Evolutionary conservation across 2,797 vertebrate genomes (phyloP), one percentile per base, ranked within the genome.

Genomic region (Rachycentron canadum): DNA sequence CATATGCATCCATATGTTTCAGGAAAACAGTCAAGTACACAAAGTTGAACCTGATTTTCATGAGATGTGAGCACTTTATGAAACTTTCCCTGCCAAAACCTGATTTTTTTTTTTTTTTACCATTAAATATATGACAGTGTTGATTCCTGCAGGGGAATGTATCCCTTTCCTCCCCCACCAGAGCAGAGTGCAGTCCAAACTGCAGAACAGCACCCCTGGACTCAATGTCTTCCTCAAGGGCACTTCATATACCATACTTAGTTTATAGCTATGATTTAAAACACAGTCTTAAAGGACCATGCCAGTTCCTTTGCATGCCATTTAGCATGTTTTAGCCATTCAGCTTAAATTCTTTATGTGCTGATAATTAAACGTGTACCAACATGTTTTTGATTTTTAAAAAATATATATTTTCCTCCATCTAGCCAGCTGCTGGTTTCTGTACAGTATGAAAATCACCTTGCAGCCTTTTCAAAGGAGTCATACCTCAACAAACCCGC

Each of bases 161-260:
- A 36, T 69, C 26, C 58, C 30, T 70, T 41, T n/a, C 41, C 41
- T 70, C 25, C 70, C 34, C 47, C 40, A 62, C 1, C 21, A 47
- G 40, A 41, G n/a, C 50, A 77, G 58, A 70, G 40, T 36, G 62
- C 59, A 76, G 71, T 4, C 38, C 43, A 55, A 75, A 63, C 6
- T 30, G 50, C 40, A 41, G 47, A 73, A 47, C 59, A 68, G 53
- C 47, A 43, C 28, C 58, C 7, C 30, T 50, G 5, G 7, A 74
- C n/a, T 38, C 63, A 75, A 9, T 12, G 59, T 58, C 67, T 69
- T 78, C 45, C 69, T 81, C 23, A 69, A 25, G 56, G 65, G 38
- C 62, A 49, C 56, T 30, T 73, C 32, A 78, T 30, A 62, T 63
- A 65, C 56, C 30, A 43, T 43, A 49, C 41, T 63, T 58, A 25